A percentile compares a stretch with the other conserved stretches of the same genome.
Conservation (phyloP, 1,140 invertebrate genomes). For the Hydropsyche tenuis region DNA sequence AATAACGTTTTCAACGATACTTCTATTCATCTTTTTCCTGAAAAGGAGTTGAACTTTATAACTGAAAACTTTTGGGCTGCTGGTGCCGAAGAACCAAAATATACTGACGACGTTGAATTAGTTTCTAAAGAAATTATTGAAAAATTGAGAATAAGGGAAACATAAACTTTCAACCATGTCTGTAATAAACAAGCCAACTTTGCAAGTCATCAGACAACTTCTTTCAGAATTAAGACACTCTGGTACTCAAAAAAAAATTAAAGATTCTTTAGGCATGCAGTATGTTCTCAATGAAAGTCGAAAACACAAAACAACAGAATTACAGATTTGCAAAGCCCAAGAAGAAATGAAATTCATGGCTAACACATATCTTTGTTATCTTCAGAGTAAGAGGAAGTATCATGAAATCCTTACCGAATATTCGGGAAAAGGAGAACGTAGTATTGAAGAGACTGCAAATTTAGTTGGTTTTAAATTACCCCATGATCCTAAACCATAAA, state of each 20-base stretch:
- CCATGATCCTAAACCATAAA: slow-evolving; percentile 63
- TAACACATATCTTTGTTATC: slow-evolving; percentile 77
- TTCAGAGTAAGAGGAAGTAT: slow-evolving; percentile 70
- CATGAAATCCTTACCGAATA: slow-evolving; percentile 75
- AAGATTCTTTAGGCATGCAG: slow-evolving; percentile 65
- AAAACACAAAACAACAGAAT: slow-evolving; percentile 76
- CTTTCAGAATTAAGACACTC: slow-evolving; percentile 67
- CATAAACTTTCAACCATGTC: slow-evolving; percentile 53
- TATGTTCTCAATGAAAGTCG: slow-evolving; percentile 77
- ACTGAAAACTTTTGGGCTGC: slow-evolving; percentile 65
- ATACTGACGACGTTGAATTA: slow-evolving; percentile 66
- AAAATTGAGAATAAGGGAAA: slow-evolving; percentile 43
- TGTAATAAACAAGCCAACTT: slow-evolving; percentile 59
- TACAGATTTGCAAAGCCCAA: slow-evolving; percentile 79
- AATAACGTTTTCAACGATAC: slow-evolving; percentile 76
- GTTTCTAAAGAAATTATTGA: slow-evolving; percentile 57
- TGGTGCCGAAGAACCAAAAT: slow-evolving; percentile 61
- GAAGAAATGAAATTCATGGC: slow-evolving; percentile 77
- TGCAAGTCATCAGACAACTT: slow-evolving; percentile 65
- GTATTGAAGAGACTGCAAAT: slow-evolving; percentile 77
- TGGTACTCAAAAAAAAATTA: slow-evolving; percentile 60
- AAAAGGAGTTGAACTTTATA: slow-evolving; percentile 58
- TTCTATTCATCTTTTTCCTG: slow-evolving; percentile 70
- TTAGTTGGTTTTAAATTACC: slow-evolving; percentile 86
- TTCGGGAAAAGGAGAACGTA: slow-evolving; percentile 77